Base-by-base conservation (phyloP, 2,888 invertebrate species). In the Drosophila ezoana region DNA sequence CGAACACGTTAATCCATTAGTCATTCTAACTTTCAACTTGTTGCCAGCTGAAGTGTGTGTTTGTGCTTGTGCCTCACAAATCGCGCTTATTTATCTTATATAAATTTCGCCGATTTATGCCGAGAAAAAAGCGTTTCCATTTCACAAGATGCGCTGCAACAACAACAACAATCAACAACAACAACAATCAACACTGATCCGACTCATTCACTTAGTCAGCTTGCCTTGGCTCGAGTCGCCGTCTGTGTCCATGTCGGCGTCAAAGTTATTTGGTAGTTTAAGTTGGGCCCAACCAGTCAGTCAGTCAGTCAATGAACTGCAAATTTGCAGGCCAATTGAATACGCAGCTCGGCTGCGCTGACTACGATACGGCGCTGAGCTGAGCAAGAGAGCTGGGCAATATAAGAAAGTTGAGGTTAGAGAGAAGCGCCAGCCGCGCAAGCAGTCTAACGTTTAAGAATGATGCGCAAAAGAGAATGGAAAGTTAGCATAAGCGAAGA, bases 121-220 rank as follows among this genome's bases (percentile, higher is more conserved):
- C 51, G 49, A 54, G 45, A 35, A 45, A 58, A 44, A 33, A 56
- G 28, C 48, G 48, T 56, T 62, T 57, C 23, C 61, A 75, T 70
- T 73, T 71, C 60, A 58, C 48, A 56, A 62, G 75, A 76, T 73
- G 74, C 76, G 78, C 52, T 59, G 28, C 58, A 72, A 38, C 51
- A 70, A 41, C 53, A 63, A 57, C 53, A 73, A 53, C 37, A 69
- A 56, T 1, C 18, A 18, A 18, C 28, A 52, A 23, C 5, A 23
- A 23, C 5, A 4, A 38, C 48, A 61, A 37, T 23, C 48, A 61
- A 37, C 69, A 59, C 60, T 58, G 54, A 56, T 68, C 38, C 87
- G 73, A 82, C 85, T 87, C 85, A 82, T 87, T 82, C 87, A 87
- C 87, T 83, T 83, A 80, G 81, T 76, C 78, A 77, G 79, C 80